These are phyloP conservation scores for Crematogaster levior DNA, from an alignment of 2,888 invertebrate genomes.

Conservation along the genomic window DNA sequence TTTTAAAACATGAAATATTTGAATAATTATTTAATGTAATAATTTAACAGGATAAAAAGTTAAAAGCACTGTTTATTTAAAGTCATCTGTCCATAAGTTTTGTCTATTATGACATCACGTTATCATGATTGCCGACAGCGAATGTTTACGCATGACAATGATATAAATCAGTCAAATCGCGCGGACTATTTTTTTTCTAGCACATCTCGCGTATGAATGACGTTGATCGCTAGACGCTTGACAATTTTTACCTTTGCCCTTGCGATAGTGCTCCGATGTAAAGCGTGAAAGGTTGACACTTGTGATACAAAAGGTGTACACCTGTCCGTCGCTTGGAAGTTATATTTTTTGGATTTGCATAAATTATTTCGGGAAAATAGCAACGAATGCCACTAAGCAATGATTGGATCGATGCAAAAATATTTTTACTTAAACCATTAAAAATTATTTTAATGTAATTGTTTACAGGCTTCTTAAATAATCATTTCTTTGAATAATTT, in stretches of 20 bases:
- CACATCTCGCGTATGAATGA: slow-evolving; percentile 34
- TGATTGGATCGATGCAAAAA: neutral
- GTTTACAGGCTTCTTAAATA: neutral
- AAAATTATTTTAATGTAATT: neutral
- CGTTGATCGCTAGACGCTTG: slow-evolving; percentile 37
- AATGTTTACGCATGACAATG: neutral
- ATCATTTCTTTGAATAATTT: slow-evolving; percentile 1
- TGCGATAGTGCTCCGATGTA: neutral
- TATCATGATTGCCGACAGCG: slow-evolving; percentile 25
- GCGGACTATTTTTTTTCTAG: slow-evolving; percentile 46
- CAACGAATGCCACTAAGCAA: neutral
- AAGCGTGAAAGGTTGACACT: slow-evolving; percentile 29
- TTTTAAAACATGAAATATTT: neutral
- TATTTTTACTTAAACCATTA: neutral
- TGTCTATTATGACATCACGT: neutral
- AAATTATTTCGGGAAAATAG: slow-evolving; percentile 11
- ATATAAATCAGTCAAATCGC: slow-evolving; percentile 42
- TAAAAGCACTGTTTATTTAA: slow-evolving; percentile 5
- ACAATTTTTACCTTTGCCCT: slow-evolving; percentile 24
- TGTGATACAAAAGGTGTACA: slow-evolving; percentile 6
- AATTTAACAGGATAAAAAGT: neutral
- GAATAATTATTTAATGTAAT: neutral
- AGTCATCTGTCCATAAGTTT: neutral
- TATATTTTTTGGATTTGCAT: slow-evolving; percentile 3
- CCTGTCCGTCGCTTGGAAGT: neutral